Percentiles rank a stretch among this genome's conserved stretches.
These are phyloP conservation scores for Oryctes rhinoceros DNA, from an alignment of 1,140 invertebrate genomes.

Conservation along the genomic window DNA sequence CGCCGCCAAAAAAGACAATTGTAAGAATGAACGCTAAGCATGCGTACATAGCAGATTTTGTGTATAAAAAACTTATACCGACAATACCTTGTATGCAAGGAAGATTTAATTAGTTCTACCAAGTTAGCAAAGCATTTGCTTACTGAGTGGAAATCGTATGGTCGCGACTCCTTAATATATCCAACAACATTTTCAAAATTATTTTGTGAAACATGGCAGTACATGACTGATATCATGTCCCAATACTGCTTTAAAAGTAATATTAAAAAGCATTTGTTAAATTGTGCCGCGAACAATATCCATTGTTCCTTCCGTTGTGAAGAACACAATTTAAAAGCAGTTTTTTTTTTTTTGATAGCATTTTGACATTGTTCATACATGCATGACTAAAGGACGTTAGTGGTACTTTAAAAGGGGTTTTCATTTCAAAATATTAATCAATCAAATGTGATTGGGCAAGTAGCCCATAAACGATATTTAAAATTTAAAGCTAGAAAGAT, in stretches of 20 bases:
- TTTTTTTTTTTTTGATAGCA: conserved; percentile 10
- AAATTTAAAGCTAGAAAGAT: conserved; percentile 26
- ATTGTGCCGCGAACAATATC: conserved; percentile 9
- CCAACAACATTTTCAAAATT: conserved; percentile 16
- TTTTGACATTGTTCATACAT: conserved; percentile 9
- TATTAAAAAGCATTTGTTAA: conserved; percentile 24
- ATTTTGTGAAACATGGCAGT: conserved; percentile 22
- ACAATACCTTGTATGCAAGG: conserved; percentile 9
- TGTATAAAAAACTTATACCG: conserved; percentile 1
- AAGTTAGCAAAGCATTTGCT: conserved; percentile 9
- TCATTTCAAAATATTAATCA: conserved; percentile 25
- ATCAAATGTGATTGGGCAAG: conserved; percentile 2
- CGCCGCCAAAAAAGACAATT: conserved; percentile 17
- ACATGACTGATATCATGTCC: conserved; percentile 20
- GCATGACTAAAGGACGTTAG: conserved; percentile 10
- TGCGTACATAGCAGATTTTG: conserved; percentile 11
- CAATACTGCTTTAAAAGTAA: conserved; percentile 2
- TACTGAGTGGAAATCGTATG: conserved; percentile 14
- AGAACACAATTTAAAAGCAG: conserved; percentile 27
- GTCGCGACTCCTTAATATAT: conserved; percentile 1
- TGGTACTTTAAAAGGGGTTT: conserved; percentile 12
- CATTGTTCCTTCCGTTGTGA: conserved; percentile 12
- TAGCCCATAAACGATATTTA: conserved; percentile 17
- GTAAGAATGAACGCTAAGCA: conserved; percentile 13
- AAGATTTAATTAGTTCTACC: conserved; percentile 14